Conservation (phyloP, 1,140 invertebrate species). For the Pseudomyrmex gracilis region DNA sequence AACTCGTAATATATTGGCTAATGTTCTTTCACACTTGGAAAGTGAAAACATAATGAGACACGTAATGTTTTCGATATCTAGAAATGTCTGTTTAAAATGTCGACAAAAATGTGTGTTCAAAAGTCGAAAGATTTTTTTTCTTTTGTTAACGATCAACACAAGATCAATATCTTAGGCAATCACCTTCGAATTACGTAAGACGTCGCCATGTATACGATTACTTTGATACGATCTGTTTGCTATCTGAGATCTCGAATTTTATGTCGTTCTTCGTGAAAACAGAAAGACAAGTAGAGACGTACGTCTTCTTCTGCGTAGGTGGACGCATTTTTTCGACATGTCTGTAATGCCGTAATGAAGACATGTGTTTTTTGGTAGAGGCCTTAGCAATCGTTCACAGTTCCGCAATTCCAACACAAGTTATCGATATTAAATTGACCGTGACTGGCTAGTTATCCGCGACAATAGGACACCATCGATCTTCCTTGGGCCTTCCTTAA, state of each 20-base stretch:
- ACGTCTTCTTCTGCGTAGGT: slow-evolving; percentile 65
- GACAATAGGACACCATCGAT: slow-evolving; percentile 65
- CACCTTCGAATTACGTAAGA: background rate
- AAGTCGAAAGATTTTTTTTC: background rate
- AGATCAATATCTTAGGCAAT: background rate
- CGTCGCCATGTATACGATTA: background rate
- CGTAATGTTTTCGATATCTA: background rate
- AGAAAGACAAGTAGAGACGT: slow-evolving; percentile 46
- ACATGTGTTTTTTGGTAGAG: slow-evolving; percentile 34
- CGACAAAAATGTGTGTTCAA: background rate
- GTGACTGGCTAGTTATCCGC: slow-evolving; percentile 56
- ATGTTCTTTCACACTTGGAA: background rate
- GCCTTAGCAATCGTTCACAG: slow-evolving; percentile 26
- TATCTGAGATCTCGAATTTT: slow-evolving; percentile 64
- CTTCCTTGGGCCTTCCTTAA: slow-evolving; percentile 55
- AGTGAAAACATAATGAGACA: background rate
- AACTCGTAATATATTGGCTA: background rate
- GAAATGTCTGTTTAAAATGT: background rate
- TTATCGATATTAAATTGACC: slow-evolving; percentile 71
- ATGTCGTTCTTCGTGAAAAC: slow-evolving; percentile 64
- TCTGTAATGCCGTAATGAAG: slow-evolving; percentile 69
- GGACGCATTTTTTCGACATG: slow-evolving; percentile 72
- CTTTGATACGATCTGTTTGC: too few species aligned
- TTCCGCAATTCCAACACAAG: slow-evolving; percentile 18
- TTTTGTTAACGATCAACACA: background rate